Conservation (phyloP, 92 coral and sea anemone genomes). For the Palythoa caribaeorum region DNA sequence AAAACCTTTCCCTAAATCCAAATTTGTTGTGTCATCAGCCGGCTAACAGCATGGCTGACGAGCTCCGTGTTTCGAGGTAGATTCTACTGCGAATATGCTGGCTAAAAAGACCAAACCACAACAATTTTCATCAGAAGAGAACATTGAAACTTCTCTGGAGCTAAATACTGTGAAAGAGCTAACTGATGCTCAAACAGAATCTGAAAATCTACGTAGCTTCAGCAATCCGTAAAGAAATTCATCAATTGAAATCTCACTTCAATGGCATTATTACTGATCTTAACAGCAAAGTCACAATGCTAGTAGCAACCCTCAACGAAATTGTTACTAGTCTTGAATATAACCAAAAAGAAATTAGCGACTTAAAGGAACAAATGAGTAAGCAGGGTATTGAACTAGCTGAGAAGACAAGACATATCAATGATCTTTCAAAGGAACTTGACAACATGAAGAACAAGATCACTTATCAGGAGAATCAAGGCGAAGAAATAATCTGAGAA, state of each 20-base stretch:
- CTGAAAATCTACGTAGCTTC: background rate
- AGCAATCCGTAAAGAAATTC: background rate
- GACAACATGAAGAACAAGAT: background rate
- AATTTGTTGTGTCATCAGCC: slow-evolving; percentile 4
- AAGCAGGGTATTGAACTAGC: background rate
- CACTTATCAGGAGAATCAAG: background rate
- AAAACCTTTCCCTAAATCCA: slow-evolving; percentile 47
- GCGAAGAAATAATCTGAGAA: background rate
- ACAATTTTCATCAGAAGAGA: background rate
- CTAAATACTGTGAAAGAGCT: background rate
- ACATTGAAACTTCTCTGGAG: background rate
- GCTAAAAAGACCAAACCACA: background rate
- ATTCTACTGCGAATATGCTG: background rate
- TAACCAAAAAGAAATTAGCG: background rate
- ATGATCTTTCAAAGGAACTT: background rate
- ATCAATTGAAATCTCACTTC: background rate
- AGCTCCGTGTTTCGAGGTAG: background rate
- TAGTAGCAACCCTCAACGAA: background rate
- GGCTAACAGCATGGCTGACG: background rate
- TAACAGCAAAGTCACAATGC: background rate
- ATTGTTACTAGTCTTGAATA: background rate
- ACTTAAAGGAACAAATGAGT: background rate
- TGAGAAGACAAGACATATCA: background rate
- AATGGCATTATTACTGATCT: background rate
- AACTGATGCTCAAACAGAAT: background rate